phyloP scores from a whole-genome alignment of 2,888 invertebrate species.

The Lithodes maja region DNA sequence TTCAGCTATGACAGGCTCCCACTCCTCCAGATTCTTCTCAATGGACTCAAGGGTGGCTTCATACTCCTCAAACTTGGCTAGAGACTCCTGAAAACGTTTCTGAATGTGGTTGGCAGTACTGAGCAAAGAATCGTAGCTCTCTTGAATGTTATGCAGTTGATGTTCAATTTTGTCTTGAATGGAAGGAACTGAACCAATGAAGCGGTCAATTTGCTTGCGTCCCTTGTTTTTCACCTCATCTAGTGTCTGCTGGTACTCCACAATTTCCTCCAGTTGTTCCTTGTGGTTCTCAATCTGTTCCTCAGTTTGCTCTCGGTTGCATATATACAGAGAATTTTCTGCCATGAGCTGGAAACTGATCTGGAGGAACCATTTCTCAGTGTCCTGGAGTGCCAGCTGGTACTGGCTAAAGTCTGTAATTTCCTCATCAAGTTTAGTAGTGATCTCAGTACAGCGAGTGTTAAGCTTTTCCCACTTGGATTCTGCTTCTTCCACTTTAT shows the following conservation, averaged over 20 bases:
- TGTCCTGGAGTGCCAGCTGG: slow-evolving; percentile 92
- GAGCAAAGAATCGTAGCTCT: slow-evolving; percentile 92
- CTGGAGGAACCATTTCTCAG: slow-evolving; percentile 96
- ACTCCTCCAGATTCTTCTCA: slow-evolving; percentile 85
- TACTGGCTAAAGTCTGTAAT: slow-evolving; percentile 90
- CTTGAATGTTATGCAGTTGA: slow-evolving; percentile 92
- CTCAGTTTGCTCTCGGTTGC: slow-evolving; percentile 91
- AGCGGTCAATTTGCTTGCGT: slow-evolving; percentile 87
- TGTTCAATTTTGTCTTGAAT: slow-evolving; percentile 87
- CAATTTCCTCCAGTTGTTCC: slow-evolving; percentile 79
- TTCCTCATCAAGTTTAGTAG: slow-evolving; percentile 82
- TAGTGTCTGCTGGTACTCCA: slow-evolving; percentile 86
- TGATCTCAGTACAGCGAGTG: slow-evolving; percentile 73
- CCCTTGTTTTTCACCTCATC: slow-evolving; percentile 90
- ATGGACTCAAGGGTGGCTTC: slow-evolving; percentile 92
- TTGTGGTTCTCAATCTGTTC: slow-evolving; percentile 94
- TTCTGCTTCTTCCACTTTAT: slow-evolving; percentile 83
- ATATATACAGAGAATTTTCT: slow-evolving; percentile 94
- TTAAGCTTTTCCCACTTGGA: slow-evolving; percentile 83
- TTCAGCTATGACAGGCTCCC: slow-evolving; percentile 83
- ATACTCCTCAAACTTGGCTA: slow-evolving; percentile 94
- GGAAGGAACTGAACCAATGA: slow-evolving; percentile 82
- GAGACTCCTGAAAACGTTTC: slow-evolving; percentile 88
- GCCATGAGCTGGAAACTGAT: slow-evolving; percentile 97
- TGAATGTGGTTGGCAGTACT: slow-evolving; percentile 94